Evolutionary conservation across 2,888 invertebrate genomes (phyloP), one percentile per base, ranked within the genome.

Genomic region (Tachina fera): DNA sequence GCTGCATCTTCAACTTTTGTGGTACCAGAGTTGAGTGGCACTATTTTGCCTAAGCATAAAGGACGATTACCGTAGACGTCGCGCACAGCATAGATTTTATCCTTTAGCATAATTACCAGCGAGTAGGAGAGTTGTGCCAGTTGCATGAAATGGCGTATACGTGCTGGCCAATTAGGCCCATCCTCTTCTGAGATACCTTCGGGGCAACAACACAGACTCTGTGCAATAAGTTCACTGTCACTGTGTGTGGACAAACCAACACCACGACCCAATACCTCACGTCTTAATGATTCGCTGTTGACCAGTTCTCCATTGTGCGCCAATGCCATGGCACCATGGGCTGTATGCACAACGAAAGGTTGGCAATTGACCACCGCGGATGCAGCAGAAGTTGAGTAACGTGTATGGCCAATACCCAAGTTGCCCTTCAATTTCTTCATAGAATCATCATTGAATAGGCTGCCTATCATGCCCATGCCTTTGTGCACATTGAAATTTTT

Each of bases 291-390:
- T 91, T 96, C 96, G 88, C 98, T 98, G 93, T 99, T 99, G 71
- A 98, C 97, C 53, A 99, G 95, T 92, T 99, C 98, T 0, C 99
- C 99, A 92, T 99, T 99, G 92, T 99, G 99, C 0, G 98, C 99
- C 49, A 99, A 96, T 0, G 98, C 98, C 76, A 99, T 94, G 11
- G 97, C 96, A 0, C 99, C 99, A 92, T 98, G 98, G 3, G 97
- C 96, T 1, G 99, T 98, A 92, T 99, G 98, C 0, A 99, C 99
- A n/a, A 99, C 98, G 93, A 99, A 99, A 0, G 99, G 99, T 93
- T 99, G 99, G 90, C 98, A 98, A 93, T 99, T 99, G 87, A 98
- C 96, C 91, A 97, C 96, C 91, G 98, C 98, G 0, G 98, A 98
- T 1, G 97, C 98, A 0, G 98, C 99, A 11, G 97, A 96, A 1